Percentiles rank a stretch among this genome's conserved stretches.
phyloP scores from a whole-genome alignment of 1,140 invertebrate genomes.

The Neomicropteryx cornuta region DNA sequence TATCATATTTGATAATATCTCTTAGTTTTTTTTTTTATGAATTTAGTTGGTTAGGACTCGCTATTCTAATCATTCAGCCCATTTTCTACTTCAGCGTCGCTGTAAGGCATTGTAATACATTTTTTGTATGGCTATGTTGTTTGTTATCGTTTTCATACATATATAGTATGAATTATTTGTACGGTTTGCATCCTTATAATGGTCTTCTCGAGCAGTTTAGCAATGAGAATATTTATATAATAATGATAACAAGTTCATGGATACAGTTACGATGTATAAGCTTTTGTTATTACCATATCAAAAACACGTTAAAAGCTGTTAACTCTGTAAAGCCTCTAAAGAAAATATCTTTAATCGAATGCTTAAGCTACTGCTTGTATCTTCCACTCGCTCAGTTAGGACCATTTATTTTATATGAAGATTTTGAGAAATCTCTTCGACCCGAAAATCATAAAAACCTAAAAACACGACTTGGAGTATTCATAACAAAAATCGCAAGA shows the following conservation, averaged over 20 bases:
- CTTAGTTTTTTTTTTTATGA: conserved; percentile 22
- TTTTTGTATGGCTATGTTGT: conserved; percentile 25
- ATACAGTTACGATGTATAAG: conserved; percentile 36
- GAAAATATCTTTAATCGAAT: conserved; percentile 18
- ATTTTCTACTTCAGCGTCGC: conserved; percentile 21
- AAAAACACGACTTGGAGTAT: conserved; percentile 25
- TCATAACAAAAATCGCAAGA: conserved; percentile 45
- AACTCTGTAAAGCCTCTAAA: not conserved
- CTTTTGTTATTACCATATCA: conserved; percentile 28
- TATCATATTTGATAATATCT: conserved; percentile 33
- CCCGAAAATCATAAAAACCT: conserved; percentile 24
- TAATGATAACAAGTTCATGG: conserved; percentile 32
- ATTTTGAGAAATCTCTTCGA: conserved; percentile 41
- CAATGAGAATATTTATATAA: conserved; percentile 35
- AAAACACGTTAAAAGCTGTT: conserved; percentile 14
- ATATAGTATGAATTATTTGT: conserved; percentile 28
- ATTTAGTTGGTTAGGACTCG: conserved; percentile 25
- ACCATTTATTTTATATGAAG: conserved; percentile 64
- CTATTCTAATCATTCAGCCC: conserved; percentile 27
- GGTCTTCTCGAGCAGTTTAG: conserved; percentile 25
- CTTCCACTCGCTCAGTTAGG: conserved; percentile 68
- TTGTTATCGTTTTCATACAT: conserved; percentile 23
- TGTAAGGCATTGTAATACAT: conserved; percentile 22
- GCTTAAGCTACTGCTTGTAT: conserved; percentile 63
- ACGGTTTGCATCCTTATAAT: conserved; percentile 31